phyloP scores from a whole-genome alignment of 2,797 vertebrate genomes.

The Danio kyathit region DNA sequence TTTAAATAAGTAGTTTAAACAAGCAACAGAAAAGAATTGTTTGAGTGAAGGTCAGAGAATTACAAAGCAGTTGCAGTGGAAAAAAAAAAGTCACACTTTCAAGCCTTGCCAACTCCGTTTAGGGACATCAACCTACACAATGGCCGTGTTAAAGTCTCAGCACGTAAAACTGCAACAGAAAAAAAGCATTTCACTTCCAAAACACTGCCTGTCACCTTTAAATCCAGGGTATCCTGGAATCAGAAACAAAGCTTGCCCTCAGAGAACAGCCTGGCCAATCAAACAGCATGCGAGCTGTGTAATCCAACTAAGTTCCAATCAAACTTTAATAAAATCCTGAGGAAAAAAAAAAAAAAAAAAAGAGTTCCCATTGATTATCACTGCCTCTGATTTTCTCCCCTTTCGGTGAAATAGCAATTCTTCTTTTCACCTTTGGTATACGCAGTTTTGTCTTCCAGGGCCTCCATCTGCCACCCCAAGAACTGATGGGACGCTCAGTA shows the following conservation, averaged over 20 bases:
- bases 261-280: conserved; percentile 1
- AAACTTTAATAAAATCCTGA: conserved; percentile 20
- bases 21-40: no score
- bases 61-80: background rate
- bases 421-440: conserved; percentile 1
- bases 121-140: background rate
- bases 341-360: background rate
- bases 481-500: conserved; percentile 60
- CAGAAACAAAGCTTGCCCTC: background rate
- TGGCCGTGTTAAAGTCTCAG: background rate
- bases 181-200: background rate
- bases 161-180: background rate
- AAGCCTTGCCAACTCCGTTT: no score
- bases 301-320: conserved; percentile 15
- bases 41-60: no score
- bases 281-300: background rate
- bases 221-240: background rate
- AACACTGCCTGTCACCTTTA: background rate
- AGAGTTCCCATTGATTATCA: background rate
- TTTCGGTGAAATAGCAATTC: background rate
- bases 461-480: conserved; percentile 14
- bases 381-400: background rate
- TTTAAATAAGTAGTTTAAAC: no score
- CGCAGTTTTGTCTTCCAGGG: conserved; percentile 9
- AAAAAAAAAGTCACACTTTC: background rate